Base-by-base conservation (phyloP, 2,888 invertebrate genomes). In the Neocrepidodera transversa region DNA sequence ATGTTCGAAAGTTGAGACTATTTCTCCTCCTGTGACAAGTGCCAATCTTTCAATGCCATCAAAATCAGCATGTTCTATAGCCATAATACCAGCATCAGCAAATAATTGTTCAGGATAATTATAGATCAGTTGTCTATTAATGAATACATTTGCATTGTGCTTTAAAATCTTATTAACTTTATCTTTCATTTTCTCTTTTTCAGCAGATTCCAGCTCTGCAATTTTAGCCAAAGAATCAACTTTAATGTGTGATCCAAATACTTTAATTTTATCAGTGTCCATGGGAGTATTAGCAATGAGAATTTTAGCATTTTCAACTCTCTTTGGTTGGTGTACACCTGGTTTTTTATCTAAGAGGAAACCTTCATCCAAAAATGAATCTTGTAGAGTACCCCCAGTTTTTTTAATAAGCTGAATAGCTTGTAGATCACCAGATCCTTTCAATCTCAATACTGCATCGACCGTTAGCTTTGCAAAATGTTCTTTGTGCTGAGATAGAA, bases 101-200 rank as follows among this genome's bases (percentile, higher is more conserved):
- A 99, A 99, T 70, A 99, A 81, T 81, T 99, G 99, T 80, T 99
- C 99, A 0, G 99, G 99, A 79, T 99, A 99, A 81, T 99, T 99
- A 84, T 99, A 99, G 80, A 99, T 99, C 68, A 99, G 83, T 81
- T 99, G 99, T 86, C 93, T 90, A 82, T 99, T 99, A 76, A 99
- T 96, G 78, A 99, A 99, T 0, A 99, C 98, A 81, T 93, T 99
- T 82, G 93, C 92, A 68, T 94, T 92, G 80, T 99, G 97, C 66
- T 87, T 89, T 48, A 98, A 78, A 70, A 99, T 99, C 80, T 95
- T 95, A 73, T 92, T 91, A 1, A 99, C 97, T 85, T 99, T 99
- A 71, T 97, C 95, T 79, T 96, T 97, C 99, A 99, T 99, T 79
- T 99, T 99, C 76, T 97, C 95, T 77, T 98, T 99, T 78, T 99